phyloP scores from a whole-genome alignment of 2,797 vertebrate species.

The Agapornis canus region DNA sequence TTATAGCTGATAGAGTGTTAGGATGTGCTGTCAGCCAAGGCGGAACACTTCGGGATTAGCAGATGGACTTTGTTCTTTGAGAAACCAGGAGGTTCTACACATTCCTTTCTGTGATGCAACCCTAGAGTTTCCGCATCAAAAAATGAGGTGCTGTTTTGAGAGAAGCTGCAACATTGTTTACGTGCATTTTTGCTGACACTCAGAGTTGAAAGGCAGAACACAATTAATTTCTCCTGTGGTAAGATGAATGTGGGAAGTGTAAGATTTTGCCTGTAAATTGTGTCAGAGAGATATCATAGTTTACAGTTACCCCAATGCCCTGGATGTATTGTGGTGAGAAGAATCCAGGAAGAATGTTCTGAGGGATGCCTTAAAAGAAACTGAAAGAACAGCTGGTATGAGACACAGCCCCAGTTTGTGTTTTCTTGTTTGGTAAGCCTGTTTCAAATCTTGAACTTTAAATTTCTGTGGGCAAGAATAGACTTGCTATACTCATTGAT shows the following conservation, averaged over 20 bases:
- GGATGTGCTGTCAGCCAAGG: neutral
- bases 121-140: neutral
- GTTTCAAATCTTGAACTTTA: neutral
- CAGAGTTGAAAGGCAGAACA: neutral
- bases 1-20: neutral
- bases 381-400: neutral
- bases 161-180: neutral
- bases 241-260: neutral
- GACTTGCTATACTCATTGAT: neutral
- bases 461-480: neutral
- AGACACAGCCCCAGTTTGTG: accelerated
- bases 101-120: neutral
- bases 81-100: neutral
- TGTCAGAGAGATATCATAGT: neutral
- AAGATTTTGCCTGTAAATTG: neutral
- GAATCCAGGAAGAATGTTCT: neutral
- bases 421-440: neutral
- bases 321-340: neutral
- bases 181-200: neutral
- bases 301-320: accelerated
- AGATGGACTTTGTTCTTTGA: neutral
- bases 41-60: neutral
- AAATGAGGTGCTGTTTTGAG: neutral
- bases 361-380: neutral
- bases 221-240: neutral